These are phyloP conservation scores for Cheilosia impressa DNA, from an alignment of 2,888 invertebrate genomes.

Conservation along the genomic window DNA sequence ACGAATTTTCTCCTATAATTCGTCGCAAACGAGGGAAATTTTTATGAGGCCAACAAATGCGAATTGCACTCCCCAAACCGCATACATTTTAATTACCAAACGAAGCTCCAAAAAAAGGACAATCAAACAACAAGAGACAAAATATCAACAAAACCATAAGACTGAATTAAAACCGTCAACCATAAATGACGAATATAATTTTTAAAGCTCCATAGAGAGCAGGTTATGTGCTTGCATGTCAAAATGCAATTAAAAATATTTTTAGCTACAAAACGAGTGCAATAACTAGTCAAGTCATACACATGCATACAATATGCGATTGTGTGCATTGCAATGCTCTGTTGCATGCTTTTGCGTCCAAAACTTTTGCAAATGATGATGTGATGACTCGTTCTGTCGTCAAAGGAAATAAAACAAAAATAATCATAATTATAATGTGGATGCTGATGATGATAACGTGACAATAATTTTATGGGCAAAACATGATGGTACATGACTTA, in stretches of 20 bases:
- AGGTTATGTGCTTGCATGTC: constrained; percentile 54
- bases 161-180: constrained; percentile 1
- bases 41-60: too few species aligned
- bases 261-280: constrained; percentile 51
- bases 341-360: constrained; percentile 17
- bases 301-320: not conserved
- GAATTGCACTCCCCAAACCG: too few species aligned
- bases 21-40: too few species aligned
- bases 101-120: not conserved
- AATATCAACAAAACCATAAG: constrained; percentile 6
- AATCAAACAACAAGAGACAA: constrained; percentile 1
- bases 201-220: constrained; percentile 35
- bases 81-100: not conserved
- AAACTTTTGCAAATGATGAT: constrained; percentile 19
- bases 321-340: constrained; percentile 13
- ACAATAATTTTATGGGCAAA: constrained; percentile 34
- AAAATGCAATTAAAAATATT: constrained; percentile 66
- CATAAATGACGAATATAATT: constrained; percentile 37
- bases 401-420: constrained; percentile 34
- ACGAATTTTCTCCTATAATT: too few species aligned
- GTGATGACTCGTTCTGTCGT: constrained; percentile 13
- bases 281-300: constrained; percentile 1
- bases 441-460: constrained; percentile 29
- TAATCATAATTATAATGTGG: constrained; percentile 43
- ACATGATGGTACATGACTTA: not conserved